Evolutionary conservation across 2,113 vertebrate genomes (phyloP).

Genomic region (Nannospalax galili): DNA sequence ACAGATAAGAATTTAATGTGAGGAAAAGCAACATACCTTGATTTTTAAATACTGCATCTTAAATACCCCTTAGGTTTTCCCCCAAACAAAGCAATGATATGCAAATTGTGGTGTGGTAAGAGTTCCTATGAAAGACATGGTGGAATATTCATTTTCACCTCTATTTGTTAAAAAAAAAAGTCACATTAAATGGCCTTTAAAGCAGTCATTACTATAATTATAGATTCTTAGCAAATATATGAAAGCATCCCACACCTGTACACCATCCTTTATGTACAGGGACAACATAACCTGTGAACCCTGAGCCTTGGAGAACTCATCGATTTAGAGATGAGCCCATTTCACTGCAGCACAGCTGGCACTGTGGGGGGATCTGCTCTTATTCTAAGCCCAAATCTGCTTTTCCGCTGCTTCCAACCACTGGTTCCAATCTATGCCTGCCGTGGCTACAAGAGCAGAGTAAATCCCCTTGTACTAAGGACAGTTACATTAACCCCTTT

Average conservation of each 20-base stretch:
- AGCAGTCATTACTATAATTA: not conserved
- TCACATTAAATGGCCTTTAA: constrained; percentile 7
- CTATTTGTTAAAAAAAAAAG: not conserved
- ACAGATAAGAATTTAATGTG: constrained; percentile 66
- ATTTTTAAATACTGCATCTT: constrained; percentile 49
- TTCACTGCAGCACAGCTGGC: not conserved
- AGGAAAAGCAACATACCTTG: constrained; percentile 59
- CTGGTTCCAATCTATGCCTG: not conserved
- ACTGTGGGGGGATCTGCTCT: constrained; percentile 27
- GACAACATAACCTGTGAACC: not conserved
- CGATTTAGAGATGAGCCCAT: not conserved
- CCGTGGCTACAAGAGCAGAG: not conserved
- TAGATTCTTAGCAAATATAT: not conserved
- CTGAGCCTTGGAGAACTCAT: not conserved
- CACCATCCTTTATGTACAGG: not conserved
- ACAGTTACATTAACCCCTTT: constrained; percentile 2
- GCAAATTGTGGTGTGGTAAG: not conserved
- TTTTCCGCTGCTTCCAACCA: not conserved
- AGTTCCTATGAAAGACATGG: constrained; percentile 36
- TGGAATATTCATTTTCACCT: constrained; percentile 43
- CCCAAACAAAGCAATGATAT: constrained; percentile 6
- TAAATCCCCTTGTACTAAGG: not conserved
- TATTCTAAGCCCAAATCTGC: not conserved
- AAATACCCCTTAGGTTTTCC: constrained; percentile 49
- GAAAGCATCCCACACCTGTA: not conserved